These are phyloP conservation scores for Paradisaea rubra DNA, from an alignment of 2,113 vertebrate species.

Conservation along the genomic window DNA sequence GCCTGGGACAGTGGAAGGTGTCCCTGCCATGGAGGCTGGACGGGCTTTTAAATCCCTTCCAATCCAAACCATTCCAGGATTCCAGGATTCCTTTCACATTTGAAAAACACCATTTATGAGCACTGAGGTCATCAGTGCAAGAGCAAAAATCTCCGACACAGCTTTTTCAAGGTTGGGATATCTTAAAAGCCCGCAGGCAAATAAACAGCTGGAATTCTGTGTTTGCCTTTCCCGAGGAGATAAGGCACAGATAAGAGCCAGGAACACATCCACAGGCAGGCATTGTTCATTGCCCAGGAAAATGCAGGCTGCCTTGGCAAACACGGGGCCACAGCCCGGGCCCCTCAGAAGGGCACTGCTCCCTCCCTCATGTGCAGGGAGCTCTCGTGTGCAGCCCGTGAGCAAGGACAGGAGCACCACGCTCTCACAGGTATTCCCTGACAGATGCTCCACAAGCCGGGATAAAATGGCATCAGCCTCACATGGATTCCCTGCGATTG, in stretches of 20 bases:
- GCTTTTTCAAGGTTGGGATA: slow-evolving; percentile 41
- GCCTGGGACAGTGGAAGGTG: neutral
- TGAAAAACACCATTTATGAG: neutral
- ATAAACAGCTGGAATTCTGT: slow-evolving; percentile 15
- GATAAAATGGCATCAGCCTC: neutral
- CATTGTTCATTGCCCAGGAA: neutral
- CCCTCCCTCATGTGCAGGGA: neutral
- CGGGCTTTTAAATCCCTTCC: neutral
- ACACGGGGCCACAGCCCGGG: neutral
- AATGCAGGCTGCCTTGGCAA: neutral
- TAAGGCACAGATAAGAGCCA: slow-evolving; percentile 30
- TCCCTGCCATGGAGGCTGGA: neutral
- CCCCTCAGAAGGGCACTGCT: neutral
- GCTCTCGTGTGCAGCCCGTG: neutral
- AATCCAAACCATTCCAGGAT: neutral
- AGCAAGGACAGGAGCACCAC: neutral
- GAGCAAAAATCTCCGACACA: neutral
- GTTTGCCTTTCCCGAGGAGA: slow-evolving; percentile 50
- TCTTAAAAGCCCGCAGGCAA: slow-evolving; percentile 28
- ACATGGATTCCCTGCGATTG: accelerated
- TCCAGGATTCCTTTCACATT: neutral
- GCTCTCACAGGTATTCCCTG: neutral
- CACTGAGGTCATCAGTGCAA: neutral
- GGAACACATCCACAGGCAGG: neutral
- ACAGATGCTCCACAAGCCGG: neutral